Percentiles rank a stretch among this genome's conserved stretches.
Conservation (phyloP, 2,797 vertebrate species). For the Chrysocyon brachyurus region DNA sequence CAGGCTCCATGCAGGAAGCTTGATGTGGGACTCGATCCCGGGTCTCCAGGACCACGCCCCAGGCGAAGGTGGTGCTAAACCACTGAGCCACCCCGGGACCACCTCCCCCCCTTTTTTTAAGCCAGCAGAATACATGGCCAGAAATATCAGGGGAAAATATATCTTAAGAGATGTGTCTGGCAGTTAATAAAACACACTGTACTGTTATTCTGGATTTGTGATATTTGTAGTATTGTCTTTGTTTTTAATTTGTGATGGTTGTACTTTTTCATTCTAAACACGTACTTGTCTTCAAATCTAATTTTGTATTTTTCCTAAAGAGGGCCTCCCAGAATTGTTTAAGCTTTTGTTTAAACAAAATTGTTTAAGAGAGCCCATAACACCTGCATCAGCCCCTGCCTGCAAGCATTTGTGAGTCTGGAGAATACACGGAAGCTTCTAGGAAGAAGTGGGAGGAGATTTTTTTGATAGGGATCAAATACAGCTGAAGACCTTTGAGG, state of each 20-base stretch:
- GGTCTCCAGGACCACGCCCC: too few species aligned
- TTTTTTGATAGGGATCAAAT: background rate
- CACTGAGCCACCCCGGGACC: too few species aligned
- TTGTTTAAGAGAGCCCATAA: background rate
- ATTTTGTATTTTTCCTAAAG: constrained; percentile 4
- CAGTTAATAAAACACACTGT: background rate
- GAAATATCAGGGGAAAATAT: background rate
- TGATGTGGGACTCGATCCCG: too few species aligned
- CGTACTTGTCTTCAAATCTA: background rate
- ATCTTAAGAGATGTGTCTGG: background rate
- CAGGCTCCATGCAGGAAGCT: too few species aligned
- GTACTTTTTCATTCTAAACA: constrained; percentile 30
- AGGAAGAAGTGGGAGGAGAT: background rate
- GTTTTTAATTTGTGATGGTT: background rate
- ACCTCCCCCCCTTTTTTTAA: background rate
- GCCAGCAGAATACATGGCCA: background rate
- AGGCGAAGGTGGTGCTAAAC: too few species aligned
- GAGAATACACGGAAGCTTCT: background rate
- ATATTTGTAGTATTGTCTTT: background rate
- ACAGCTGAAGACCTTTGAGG: background rate
- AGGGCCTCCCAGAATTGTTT: background rate
- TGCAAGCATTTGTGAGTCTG: background rate
- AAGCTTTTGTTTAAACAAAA: background rate
- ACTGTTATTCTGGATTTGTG: constrained; percentile 28
- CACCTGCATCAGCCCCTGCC: background rate